Base-by-base conservation (phyloP, 2,113 vertebrate species). In the Neolamprologus devosi region DNA sequence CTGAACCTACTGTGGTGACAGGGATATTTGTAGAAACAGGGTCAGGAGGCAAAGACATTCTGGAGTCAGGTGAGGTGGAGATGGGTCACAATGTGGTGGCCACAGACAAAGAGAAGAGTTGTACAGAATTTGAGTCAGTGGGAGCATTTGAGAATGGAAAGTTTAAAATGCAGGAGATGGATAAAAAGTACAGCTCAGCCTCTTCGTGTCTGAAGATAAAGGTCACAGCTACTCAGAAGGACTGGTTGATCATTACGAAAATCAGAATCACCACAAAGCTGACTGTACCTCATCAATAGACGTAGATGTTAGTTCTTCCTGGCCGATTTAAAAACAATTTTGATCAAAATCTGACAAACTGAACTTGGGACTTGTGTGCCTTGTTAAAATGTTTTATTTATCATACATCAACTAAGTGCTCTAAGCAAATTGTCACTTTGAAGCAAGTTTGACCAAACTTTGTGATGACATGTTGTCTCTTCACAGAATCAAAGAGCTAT, bases 221-320 rank as follows among this genome's bases (percentile, higher is more conserved):
- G 8, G 95, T 98, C 10, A 97, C 96, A 0, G 91, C 9, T 2
- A 80, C 30, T 6, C 98, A 98, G 87, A 89, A 89, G 0, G 94
- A 96, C n/a, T 97, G 97, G 96, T 88, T 98, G 7, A 93, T 97
- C 82, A 96, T 98, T 82, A 88, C 11, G 9, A 97, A 93, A 86
- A 95, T 99, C 12, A 91, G 94, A 37, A 89, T 98, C 57, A 9
- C 82, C 23, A 91, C 78, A 47, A 84, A 88, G 17, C 26, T 0
- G 9, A 86, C 13, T 21, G 8, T 8, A 35, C 35, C 17, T 33
- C 8, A 58, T 42, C 9, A 11, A 4, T 23, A 80, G 42, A 5
- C 4, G 3, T n/a, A 35, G 37, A 12, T 80, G 21, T 55, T n/a
- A 14, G 8, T 4, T 21, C 21, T 55, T 79, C 49, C 35, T 12